Base-by-base conservation (phyloP, 2,888 invertebrate genomes). In the Doris montereyensis region DNA sequence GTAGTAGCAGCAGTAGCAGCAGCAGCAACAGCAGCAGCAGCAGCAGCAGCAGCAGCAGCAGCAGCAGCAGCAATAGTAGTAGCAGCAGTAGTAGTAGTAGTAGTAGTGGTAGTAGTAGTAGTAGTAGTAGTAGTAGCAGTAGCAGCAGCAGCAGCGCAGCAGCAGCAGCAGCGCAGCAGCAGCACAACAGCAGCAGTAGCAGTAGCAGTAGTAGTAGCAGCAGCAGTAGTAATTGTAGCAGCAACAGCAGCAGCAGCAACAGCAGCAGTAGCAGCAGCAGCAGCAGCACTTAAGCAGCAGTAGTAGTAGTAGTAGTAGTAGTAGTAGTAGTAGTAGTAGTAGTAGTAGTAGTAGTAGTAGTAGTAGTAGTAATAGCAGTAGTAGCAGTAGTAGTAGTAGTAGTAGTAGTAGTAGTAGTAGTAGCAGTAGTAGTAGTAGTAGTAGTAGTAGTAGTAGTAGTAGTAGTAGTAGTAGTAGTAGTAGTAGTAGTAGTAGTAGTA, bases 261-360 rank as follows among this genome's bases (percentile, higher is more conserved):
- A n/a, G n/a, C n/a, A n/a, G n/a, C n/a, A n/a, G n/a, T n/a, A n/a
- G n/a, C n/a, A n/a, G n/a, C n/a, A n/a, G n/a, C n/a, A n/a, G n/a
- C n/a, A n/a, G n/a, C n/a, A n/a, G n/a, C n/a, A n/a, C n/a, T n/a
- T n/a, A n/a, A n/a, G n/a, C n/a, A n/a, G n/a, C n/a, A n/a, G n/a
- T 87, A 87, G 21, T 86, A 85, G 74, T 85, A 83, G 83, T 84
- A 87, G 75, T 86, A 82, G 78, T 87, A 41, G 52, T 41, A 41
- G 52, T 41, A 41, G 52, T 41, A 41, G 52, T 41, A 41, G 52
- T 41, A 41, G 52, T 41, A 41, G 52, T 41, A 41, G 52, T 41
- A 41, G 52, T 41, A 41, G 52, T 41, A 41, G 52, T 41, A 41
- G 52, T 41, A 41, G 52, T 41, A 41, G 52, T 41, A 41, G 52